A percentile compares a stretch with the other conserved stretches of the same genome.
These are phyloP conservation scores for Drosophila auraria DNA, from an alignment of 1,140 invertebrate species.

Conservation along the genomic window DNA sequence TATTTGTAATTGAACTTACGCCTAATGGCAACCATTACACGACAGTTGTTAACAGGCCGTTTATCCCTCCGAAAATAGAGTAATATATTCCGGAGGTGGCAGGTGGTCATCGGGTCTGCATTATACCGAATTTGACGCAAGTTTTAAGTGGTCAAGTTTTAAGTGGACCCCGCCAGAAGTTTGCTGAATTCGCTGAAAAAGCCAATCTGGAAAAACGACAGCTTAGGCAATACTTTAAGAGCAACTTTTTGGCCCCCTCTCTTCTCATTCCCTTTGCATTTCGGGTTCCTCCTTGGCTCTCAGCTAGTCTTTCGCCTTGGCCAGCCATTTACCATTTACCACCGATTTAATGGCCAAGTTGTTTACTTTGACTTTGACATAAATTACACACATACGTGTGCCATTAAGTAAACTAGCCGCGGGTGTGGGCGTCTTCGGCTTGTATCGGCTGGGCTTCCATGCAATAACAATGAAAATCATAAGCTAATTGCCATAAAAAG, in stretches of 20 bases:
- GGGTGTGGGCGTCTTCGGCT: conserved; percentile 35
- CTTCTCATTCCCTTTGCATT: neutral
- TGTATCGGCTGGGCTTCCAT: conserved; percentile 36
- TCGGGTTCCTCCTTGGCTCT: conserved; percentile 1
- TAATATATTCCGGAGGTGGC: neutral
- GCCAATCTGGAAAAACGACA: conserved; percentile 28
- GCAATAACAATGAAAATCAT: conserved; percentile 47
- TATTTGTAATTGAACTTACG: conserved; percentile 32
- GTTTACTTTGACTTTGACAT: conserved; percentile 50
- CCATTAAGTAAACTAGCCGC: conserved; percentile 46
- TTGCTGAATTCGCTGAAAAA: conserved; percentile 14
- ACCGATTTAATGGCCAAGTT: conserved; percentile 42
- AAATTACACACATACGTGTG: conserved; percentile 45
- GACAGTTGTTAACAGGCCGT: conserved; percentile 31
- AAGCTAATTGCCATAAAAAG: conserved; percentile 67
- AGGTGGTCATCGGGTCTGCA: conserved; percentile 7
- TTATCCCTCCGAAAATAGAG: neutral
- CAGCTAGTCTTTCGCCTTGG: conserved; percentile 6
- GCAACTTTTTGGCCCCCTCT: neutral
- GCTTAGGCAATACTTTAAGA: conserved; percentile 36
- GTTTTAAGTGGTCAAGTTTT: conserved; percentile 50
- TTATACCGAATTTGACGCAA: conserved; percentile 15
- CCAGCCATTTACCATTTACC: conserved; percentile 2
- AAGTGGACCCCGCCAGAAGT: conserved; percentile 28
- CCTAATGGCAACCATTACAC: neutral